Evolutionary conservation across 2,888 invertebrate genomes (phyloP), one percentile per base, ranked within the genome.

Genomic region (Caenorhabditis zanzibari): DNA sequence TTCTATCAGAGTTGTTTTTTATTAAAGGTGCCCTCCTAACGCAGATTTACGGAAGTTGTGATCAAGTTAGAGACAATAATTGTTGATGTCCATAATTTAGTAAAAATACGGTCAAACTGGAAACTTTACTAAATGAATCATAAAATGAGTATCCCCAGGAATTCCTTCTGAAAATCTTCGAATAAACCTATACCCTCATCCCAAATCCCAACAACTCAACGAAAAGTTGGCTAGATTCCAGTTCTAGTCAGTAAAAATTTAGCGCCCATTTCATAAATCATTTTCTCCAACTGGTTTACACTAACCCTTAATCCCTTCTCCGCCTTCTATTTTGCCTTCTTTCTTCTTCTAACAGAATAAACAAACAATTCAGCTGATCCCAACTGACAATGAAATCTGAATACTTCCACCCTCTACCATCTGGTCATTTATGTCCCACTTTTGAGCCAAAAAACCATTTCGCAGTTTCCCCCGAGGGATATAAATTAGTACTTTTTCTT

Each of bases 401-500:
- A 75, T 54, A 54, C 75, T 75, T 35, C 58, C 26, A 59, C 7
- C 38, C 38, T 12, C 10, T 10, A 38, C 75, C 75, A 75, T 75
- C 66, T 75, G 75, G 32, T 56, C 58, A 58, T 54, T 41, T 68
- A 12, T 66, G 32, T 54, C 52, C 26, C 54, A 54, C 19, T 22
- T 16, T 12, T n/a, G 12, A 24, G 14, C 54, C 4, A 75, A 74
- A 75, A 75, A 56, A 54, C 52, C 52, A 52, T 64, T 66, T 64
- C 24, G 24, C n/a, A 35, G 10, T 22, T 24, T 9, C 24, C 63
- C 71, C 77, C 61, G n/a, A 22, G 71, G 49, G 77, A 63, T 35
- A 61, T 54, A 63, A 77, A 77, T 77, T 69, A 77, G 69, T 77
- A 71, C 77, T 68, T 63, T 77, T 71, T 12, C 49, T 47, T 47